Conservation (phyloP, 2,888 invertebrate species). For the Athrips mouffetella region DNA sequence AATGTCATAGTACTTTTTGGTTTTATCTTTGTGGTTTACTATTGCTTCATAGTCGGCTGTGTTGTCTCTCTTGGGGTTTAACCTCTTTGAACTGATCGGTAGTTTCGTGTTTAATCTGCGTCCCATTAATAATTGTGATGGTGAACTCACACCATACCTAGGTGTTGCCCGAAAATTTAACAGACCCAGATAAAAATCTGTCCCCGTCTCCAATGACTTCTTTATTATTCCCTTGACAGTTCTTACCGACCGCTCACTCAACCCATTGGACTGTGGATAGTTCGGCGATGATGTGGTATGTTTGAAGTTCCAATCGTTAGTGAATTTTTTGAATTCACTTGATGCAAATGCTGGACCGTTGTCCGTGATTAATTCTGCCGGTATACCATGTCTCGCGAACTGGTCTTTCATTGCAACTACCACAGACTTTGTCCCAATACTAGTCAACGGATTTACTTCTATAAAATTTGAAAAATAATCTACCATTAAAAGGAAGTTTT, state of each 20-base stretch:
- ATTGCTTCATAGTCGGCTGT: too few species aligned
- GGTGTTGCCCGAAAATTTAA: neutral
- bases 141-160: neutral
- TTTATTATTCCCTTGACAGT: neutral
- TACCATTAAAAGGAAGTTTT: slow-evolving; percentile 20
- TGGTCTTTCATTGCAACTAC: slow-evolving; percentile 21
- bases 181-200: neutral
- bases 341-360: neutral
- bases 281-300: slow-evolving; percentile 5
- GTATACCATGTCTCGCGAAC: slow-evolving; percentile 24
- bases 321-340: neutral
- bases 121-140: neutral
- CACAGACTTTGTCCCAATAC: neutral
- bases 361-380: neutral
- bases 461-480: slow-evolving; percentile 10
- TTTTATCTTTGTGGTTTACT: too few species aligned
- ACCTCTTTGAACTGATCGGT: too few species aligned
- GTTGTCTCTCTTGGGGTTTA: too few species aligned
- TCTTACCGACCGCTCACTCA: slow-evolving; percentile 9
- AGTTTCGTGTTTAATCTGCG: too few species aligned
- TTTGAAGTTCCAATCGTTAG: neutral
- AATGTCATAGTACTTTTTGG: too few species aligned
- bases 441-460: neutral
- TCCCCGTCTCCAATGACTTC: neutral
- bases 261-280: slow-evolving; percentile 8